A percentile compares a stretch with the other conserved stretches of the same genome.
phyloP scores from a whole-genome alignment of 2,888 invertebrate genomes.

The Polyommatus iphigenia region DNA sequence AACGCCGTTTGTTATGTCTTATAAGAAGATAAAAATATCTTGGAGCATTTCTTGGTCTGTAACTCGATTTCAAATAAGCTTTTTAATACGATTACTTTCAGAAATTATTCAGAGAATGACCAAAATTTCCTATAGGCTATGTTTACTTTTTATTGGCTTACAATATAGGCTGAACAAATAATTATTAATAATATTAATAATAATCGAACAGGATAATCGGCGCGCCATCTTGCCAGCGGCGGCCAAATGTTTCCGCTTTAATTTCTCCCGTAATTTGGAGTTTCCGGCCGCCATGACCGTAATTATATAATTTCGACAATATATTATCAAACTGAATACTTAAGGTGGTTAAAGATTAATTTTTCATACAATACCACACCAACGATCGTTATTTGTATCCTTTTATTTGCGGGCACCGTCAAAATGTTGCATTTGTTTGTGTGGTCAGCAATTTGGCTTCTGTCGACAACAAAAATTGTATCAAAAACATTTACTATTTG shows the following conservation, averaged over 20 bases:
- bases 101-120: too few relatives aligned
- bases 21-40: neutral
- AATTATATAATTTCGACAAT: slow-evolving; percentile 81
- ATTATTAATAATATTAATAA: slow-evolving; percentile 58
- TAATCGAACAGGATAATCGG: slow-evolving; percentile 72
- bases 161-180: slow-evolving; percentile 30
- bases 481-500: slow-evolving; percentile 7
- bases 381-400: slow-evolving; percentile 23
- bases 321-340: slow-evolving; percentile 79
- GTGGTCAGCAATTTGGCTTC: neutral
- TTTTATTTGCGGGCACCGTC: slow-evolving; percentile 31
- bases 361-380: slow-evolving; percentile 59
- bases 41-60: neutral
- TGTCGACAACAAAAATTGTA: neutral
- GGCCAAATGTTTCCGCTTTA: slow-evolving; percentile 80
- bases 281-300: slow-evolving; percentile 76
- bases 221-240: slow-evolving; percentile 79
- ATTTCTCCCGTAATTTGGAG: slow-evolving; percentile 79
- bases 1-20: neutral
- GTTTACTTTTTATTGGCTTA: slow-evolving; percentile 13
- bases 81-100: neutral
- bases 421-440: slow-evolving; percentile 37
- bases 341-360: slow-evolving; percentile 71
- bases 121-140: too few relatives aligned
- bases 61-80: neutral